Evolutionary conservation across 2,797 vertebrate species (phyloP).

Genomic region (Florisuga fusca): DNA sequence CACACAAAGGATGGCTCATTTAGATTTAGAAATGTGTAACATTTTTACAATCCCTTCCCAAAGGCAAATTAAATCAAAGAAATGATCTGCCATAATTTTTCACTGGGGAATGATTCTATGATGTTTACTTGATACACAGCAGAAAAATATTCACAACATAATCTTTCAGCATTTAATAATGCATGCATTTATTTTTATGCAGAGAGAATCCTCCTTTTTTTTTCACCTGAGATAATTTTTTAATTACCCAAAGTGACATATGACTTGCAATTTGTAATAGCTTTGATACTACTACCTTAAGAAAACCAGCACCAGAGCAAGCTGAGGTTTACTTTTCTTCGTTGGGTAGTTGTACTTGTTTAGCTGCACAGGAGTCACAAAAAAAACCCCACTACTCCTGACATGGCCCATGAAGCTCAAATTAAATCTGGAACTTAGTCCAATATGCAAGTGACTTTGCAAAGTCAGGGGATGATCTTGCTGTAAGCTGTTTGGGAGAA

Average conservation of each 20-base stretch:
- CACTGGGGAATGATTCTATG: neutral
- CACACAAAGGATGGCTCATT: neutral
- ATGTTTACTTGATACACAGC: neutral
- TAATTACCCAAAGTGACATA: neutral
- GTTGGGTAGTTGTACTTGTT: neutral
- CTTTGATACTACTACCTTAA: neutral
- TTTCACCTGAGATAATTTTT: neutral
- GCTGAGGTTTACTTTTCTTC: neutral
- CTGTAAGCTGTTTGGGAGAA: neutral
- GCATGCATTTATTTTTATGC: neutral
- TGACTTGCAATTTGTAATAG: neutral
- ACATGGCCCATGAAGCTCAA: neutral
- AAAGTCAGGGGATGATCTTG: neutral
- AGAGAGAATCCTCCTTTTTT: neutral
- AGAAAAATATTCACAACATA: neutral
- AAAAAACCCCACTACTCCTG: neutral
- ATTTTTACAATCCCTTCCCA: neutral
- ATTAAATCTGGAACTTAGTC: neutral
- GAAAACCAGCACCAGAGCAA: neutral
- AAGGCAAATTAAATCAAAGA: neutral
- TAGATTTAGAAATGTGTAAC: neutral
- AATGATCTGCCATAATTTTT: neutral
- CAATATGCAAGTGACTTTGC: neutral
- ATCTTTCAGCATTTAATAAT: neutral
- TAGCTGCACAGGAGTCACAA: neutral